Base-by-base conservation (phyloP, 2,888 invertebrate genomes). In the Pomacea canaliculata region DNA sequence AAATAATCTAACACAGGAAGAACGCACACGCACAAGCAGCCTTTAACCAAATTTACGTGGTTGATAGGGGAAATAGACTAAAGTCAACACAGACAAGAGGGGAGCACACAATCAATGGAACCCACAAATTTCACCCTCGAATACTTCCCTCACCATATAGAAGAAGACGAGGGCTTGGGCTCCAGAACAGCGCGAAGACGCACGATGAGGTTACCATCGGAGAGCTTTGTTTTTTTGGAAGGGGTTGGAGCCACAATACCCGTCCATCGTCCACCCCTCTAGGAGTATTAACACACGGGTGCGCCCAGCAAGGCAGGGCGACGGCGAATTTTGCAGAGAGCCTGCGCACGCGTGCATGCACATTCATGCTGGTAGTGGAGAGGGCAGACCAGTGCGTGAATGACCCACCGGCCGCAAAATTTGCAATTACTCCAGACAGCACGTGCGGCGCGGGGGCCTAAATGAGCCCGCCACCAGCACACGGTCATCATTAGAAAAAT, bases 401-500 rank as follows among this genome's bases (percentile, higher is more conserved):
- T 69, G 74, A 69, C 59, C 74, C 69, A 74, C 74, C 74, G 59
- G 74, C 69, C 62, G 74, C 74, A 67, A 67, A 66, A 74, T 74
- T 69, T 69, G 74, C 74, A 74, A 74, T 74, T 74, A 74, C 69
- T 49, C 19, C 62, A 56, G 59, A 48, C 60, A 16, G 69, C 74
- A 74, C 74, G 74, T 74, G 74, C 60, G n/a, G 9, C 18, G 62
- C 69, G 46, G 69, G 74, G 62, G 56, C 69, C 37, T 68, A 74
- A 74, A 74, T 74, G 74, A 74, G 74, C 60, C 68, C 74, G 67
- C 23, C 49, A 48, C 59, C 68, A 49, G 67, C 74, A 46, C 59
- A 48, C 68, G 69, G 74, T 62, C 69, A 60, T 74, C 74, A 74
- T 74, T 74, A 74, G 74, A 74, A 74, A 73, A 74, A 74, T 74